phyloP scores from a whole-genome alignment of 2,113 vertebrate genomes.

The Thryonomys swinderianus region DNA sequence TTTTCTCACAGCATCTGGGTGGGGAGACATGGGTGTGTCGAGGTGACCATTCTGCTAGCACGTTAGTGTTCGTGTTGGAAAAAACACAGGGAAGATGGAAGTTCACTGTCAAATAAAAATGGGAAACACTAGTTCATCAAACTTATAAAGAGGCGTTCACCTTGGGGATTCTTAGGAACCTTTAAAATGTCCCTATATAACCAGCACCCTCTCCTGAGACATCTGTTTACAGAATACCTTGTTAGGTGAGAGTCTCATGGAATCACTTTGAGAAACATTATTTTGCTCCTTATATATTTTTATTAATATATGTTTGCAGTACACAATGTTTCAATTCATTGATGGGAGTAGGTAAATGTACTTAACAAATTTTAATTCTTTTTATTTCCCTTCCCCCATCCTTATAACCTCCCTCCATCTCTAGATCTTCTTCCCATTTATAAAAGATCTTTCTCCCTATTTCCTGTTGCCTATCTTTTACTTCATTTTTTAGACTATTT shows the following conservation, averaged over 20 bases:
- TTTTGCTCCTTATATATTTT: neutral
- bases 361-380: neutral
- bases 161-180: neutral
- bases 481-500: neutral
- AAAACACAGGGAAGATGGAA: neutral
- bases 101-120: neutral
- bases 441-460: neutral
- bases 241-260: neutral
- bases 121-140: neutral
- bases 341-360: neutral
- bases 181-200: neutral
- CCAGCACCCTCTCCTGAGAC: neutral
- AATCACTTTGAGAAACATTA: neutral
- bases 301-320: neutral
- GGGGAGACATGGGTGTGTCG: neutral
- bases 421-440: neutral
- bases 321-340: neutral
- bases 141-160: neutral
- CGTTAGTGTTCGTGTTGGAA: neutral
- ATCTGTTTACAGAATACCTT: neutral
- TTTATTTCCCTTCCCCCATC: neutral
- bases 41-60: neutral
- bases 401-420: neutral
- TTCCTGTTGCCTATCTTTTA: neutral
- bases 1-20: neutral